Percentiles rank a stretch among this genome's conserved stretches.
These are phyloP conservation scores for Amblyopsis hoosieri DNA, from an alignment of 2,797 vertebrate species.

Conservation along the genomic window DNA sequence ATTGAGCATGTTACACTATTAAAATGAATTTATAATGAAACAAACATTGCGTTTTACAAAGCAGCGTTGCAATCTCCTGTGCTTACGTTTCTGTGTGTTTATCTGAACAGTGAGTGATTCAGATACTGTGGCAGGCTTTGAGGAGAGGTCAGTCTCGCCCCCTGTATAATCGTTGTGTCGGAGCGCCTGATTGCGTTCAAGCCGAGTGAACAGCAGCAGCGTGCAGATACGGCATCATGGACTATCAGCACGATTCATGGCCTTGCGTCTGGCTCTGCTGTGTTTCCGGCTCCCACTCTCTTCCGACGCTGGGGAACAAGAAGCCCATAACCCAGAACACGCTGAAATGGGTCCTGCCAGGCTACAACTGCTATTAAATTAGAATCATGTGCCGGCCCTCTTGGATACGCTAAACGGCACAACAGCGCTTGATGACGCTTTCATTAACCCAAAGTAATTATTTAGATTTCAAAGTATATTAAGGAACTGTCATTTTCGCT, in stretches of 20 bases:
- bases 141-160: constrained; percentile 65
- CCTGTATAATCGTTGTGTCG: constrained; percentile 63
- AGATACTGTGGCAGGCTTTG: constrained; percentile 54
- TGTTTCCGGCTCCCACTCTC: constrained; percentile 66
- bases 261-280: constrained; percentile 67
- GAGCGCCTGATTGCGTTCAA: constrained; percentile 74
- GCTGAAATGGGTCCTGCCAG: constrained; percentile 42
- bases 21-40: not conserved
- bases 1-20: not conserved
- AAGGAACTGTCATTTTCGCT: constrained; percentile 7
- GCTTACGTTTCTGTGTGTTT: constrained; percentile 21
- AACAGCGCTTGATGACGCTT: not conserved
- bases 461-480: constrained; percentile 3
- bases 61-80: not conserved
- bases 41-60: no score
- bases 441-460: not conserved
- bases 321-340: not conserved
- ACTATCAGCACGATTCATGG: constrained; percentile 65
- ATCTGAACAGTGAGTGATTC: constrained; percentile 31
- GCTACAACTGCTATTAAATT: constrained; percentile 15
- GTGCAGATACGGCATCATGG: constrained; percentile 73
- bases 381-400: constrained; percentile 14
- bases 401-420: constrained; percentile 2
- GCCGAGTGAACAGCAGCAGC: constrained; percentile 70
- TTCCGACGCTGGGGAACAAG: constrained; percentile 59